Base-by-base conservation (phyloP, 2,113 vertebrate genomes). In the Mormoops blainvillei region DNA sequence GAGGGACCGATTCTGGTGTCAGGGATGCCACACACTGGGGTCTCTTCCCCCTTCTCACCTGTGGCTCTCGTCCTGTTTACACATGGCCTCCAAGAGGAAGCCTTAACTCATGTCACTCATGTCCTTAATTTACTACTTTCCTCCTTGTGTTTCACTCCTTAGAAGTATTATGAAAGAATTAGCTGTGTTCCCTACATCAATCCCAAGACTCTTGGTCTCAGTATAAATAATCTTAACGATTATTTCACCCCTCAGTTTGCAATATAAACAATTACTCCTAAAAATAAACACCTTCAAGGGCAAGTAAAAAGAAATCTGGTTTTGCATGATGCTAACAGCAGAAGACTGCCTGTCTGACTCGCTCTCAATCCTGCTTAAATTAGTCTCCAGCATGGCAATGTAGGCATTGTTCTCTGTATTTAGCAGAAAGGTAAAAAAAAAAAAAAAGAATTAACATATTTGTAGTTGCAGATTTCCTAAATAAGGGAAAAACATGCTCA, bases 401-500 rank as follows among this genome's bases (percentile, higher is more conserved):
- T 4, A 73, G 4, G 58, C 43, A 83, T 7, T 87, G n/a, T 85
- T 87, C 36, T 92, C 48, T 90, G 48, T 52, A 80, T 31, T 92
- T 54, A 87, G 41, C 56, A 86, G 54, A 63, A 93, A 95, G 43
- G 41, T 74, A 90, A 92, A 61, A 92, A 54, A 52, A 52, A 48
- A 48, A 48, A 63, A 94, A 96, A 77, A n/a, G 6, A 90, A 91
- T 48, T 50, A 88, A 54, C 67, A 8, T 18, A 77, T 85, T 77
- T 91, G 38, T 41, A 86, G 65, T 50, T 70, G 36, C 8, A 87
- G 11, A 16, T 74, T 97, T 97, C 45, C 92, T 96, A 97, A 95
- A 96, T 91, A 96, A 86, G 70, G 80, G 41, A 80, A 85, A 95
- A 93, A 38, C 31, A 90, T 6, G 28, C 33, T 81, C 22, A 43